phyloP scores from a whole-genome alignment of 1,140 invertebrate genomes.

The Matsumurasca onukii region DNA sequence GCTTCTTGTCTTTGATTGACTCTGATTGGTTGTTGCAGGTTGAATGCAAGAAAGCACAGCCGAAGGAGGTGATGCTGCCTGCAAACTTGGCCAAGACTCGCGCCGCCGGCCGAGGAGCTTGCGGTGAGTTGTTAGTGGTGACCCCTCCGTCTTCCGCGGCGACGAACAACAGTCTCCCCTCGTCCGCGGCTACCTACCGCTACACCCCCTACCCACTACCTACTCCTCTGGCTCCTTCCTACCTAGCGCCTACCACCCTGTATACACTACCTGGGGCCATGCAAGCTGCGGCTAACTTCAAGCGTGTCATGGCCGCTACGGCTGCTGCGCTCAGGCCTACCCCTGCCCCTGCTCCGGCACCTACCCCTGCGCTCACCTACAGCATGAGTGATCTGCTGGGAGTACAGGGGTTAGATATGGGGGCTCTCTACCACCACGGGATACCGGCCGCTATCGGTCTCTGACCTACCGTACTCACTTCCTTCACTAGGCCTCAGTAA shows the following conservation, averaged over 20 bases:
- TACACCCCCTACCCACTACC: constrained; percentile 60
- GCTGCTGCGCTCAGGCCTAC: constrained; percentile 51
- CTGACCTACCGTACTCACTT: constrained; percentile 64
- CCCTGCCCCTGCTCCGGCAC: constrained; percentile 42
- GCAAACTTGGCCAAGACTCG: constrained; percentile 91
- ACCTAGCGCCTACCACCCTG: constrained; percentile 44
- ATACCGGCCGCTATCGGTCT: constrained; percentile 61
- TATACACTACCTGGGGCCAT: constrained; percentile 56
- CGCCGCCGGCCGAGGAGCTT: constrained; percentile 86
- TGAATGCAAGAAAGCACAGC: constrained; percentile 99
- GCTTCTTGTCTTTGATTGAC: too few species aligned
- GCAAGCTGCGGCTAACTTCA: constrained; percentile 53
- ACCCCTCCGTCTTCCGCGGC: constrained; percentile 45
- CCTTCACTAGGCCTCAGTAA: constrained; percentile 56
- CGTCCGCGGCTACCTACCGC: constrained; percentile 55
- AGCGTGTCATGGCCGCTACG: constrained; percentile 49
- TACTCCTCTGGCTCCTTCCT: constrained; percentile 40
- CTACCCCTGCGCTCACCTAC: constrained; percentile 59
- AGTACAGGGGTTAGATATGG: constrained; percentile 63
- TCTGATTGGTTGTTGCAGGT: too few species aligned
- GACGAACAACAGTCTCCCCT: constrained; percentile 50
- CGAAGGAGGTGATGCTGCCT: constrained; percentile 98
- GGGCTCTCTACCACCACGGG: constrained; percentile 58
- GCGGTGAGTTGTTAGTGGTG: constrained; percentile 79
- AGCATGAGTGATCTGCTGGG: constrained; percentile 67